A percentile compares a stretch with the other conserved stretches of the same genome.
Conservation (phyloP, 1,140 invertebrate species). For the Zaprionus camerounensis region DNA sequence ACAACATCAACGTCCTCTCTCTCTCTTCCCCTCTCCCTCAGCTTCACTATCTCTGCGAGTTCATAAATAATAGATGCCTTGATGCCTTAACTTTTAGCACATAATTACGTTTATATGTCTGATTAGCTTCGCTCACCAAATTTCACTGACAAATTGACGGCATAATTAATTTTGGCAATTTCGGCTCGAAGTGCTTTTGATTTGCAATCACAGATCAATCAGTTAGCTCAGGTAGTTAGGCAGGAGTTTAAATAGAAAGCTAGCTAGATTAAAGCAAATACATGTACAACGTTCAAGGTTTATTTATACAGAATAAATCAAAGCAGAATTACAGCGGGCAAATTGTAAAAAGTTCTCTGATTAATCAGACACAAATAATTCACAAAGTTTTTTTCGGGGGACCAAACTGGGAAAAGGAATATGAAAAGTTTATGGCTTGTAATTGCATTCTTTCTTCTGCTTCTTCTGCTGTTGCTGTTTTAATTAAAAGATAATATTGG, state of each 20-base stretch:
- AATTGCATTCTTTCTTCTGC: background rate
- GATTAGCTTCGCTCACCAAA: background rate
- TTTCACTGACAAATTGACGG: constrained; percentile 11
- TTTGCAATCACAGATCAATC: constrained; percentile 13
- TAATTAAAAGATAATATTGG: background rate
- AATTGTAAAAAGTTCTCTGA: background rate
- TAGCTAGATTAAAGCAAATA: background rate
- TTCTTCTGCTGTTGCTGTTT: background rate
- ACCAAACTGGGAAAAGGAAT: background rate
- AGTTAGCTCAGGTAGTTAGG: background rate
- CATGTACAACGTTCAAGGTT: background rate
- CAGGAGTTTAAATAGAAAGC: background rate
- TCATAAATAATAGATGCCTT: constrained; percentile 27
- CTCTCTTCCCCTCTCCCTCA: background rate
- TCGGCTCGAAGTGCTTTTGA: constrained; percentile 10
- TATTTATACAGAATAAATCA: background rate
- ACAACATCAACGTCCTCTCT: background rate
- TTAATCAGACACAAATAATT: background rate
- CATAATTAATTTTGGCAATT: constrained; percentile 25
- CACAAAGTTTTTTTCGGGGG: background rate
- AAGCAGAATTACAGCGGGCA: background rate
- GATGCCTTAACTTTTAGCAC: background rate
- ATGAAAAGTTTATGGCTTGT: background rate
- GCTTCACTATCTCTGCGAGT: no score
- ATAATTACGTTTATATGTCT: constrained; percentile 21